Base-by-base conservation (phyloP, 1,140 invertebrate species). In the Heliconius eleuchia region DNA sequence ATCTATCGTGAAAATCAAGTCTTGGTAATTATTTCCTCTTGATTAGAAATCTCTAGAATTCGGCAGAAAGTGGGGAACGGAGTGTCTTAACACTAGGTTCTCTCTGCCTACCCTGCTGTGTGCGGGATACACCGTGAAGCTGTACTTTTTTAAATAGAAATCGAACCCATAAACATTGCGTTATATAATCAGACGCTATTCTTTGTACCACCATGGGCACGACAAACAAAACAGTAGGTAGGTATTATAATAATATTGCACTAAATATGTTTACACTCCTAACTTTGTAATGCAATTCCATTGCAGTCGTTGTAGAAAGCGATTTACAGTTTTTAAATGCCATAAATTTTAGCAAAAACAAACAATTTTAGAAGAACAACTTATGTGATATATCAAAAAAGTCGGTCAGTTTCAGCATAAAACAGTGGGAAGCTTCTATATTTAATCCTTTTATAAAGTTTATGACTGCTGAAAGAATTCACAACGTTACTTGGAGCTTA, bases 371-470 rank as follows among this genome's bases (percentile, higher is more conserved):
- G 37, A 66, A 11, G 23, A 66, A 60, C 6, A 75, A 75, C 55
- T 75, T 75, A 23, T 27, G 13, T 18, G 52, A 75, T 66, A 23
- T 37, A 75, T 75, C 74, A 66, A 30, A 71, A 71, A 71, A 71
- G 52, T 77, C 76, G 23, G 60, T 52, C 66, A 19, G 30, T 7
- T 77, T 50, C 30, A 71, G 39, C 42, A 39, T 19, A 37, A 46
- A 23, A 70, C 57, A 46, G 76, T 77, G 1, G 11, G 42, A 42
- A 77, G 23, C 46, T 71, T 71, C 27, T 5, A 77, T 66, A 55
- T 37, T 80, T 60, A 77, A 73, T 77, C 52, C 50, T 42, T 72
- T 76, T 39, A 66, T n/a, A 34, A 46, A 60, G 27, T 75, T 37
- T 74, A 57, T 55, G 27, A 73, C 52, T 9, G 39, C 23, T 66